Base-by-base conservation (phyloP, 2,113 vertebrate genomes). In the Cyanoderma ruficeps region DNA sequence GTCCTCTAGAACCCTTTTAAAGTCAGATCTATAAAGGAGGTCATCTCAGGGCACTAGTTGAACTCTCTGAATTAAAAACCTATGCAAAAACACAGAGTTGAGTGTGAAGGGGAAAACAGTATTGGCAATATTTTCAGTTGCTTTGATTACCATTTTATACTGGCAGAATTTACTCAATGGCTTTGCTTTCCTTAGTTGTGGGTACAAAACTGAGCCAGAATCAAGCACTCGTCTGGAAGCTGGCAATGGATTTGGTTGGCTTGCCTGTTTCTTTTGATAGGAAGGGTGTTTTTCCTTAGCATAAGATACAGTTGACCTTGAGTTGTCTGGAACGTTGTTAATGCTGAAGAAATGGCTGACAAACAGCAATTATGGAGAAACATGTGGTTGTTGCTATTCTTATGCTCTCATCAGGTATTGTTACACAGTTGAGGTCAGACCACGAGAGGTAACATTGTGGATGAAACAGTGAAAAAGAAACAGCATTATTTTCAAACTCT, bases 291-390 rank as follows among this genome's bases (percentile, higher is more conserved):
- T 70, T 89, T 60, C 81, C 79, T 88, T 64, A 92, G 31, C 61
- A 27, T 91, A 91, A 94, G 77, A 84, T 81, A 39, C 23, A 63
- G 63, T 67, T 96, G 95, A 97, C 94, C 96, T 96, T 97, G 94
- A 91, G 70, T 94, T 91, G 77, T 77, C 88, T 88, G 83, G 49
- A 95, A 68, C 33, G 10, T 59, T 89, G 49, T 81, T 95, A 94
- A 92, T 95, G 75, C 90, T 79, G 89, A 93, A 93, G 59, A 92
- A 91, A 94, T 93, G 78, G 71, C 82, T 95, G 94, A 90, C 87
- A 96, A 95, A 95, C 82, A 95, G 91, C 93, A 97, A 94, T 97
- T 96, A 90, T 67, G 85, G 89, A 87, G 74, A 88, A 95, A 93
- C 95, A 90, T 92, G 89, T 96, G 77, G 95, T 92, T 94, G 91